Conservation (phyloP, 2,113 vertebrate genomes). For the Lophius piscatorius region DNA sequence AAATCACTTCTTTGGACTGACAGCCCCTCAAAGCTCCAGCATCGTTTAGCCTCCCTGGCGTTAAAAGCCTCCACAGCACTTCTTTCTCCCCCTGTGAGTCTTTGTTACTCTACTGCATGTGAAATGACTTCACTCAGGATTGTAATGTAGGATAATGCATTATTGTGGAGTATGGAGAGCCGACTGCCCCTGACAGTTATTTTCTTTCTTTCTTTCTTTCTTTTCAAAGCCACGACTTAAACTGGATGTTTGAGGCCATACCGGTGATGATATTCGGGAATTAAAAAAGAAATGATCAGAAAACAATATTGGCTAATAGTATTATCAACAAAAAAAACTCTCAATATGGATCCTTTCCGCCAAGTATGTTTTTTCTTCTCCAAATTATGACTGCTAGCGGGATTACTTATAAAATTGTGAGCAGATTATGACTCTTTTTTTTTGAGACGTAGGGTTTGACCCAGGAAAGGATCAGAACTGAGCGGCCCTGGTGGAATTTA, state of each 20-base stretch:
- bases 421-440: too few species aligned
- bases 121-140: constrained; percentile 7
- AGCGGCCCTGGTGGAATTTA: background rate
- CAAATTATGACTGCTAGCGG: too few species aligned
- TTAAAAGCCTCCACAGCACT: constrained; percentile 26
- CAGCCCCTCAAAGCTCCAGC: background rate
- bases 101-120: constrained; percentile 48
- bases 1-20: background rate
- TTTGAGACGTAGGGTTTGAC: too few species aligned
- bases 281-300: too few species aligned
- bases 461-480: too few species aligned
- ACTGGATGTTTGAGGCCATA: background rate
- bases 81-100: constrained; percentile 16
- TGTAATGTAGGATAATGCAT: background rate
- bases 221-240: background rate
- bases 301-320: too few species aligned
- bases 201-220: background rate
- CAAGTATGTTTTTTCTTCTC: too few species aligned
- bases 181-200: background rate
- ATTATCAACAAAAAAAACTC: too few species aligned
- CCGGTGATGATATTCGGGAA: too few species aligned
- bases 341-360: too few species aligned
- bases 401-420: too few species aligned
- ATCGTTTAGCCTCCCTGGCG: background rate
- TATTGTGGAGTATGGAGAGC: background rate